These are phyloP conservation scores for Motacilla tschutschensis DNA, from an alignment of 2,113 vertebrate genomes.

Conservation along the genomic window DNA sequence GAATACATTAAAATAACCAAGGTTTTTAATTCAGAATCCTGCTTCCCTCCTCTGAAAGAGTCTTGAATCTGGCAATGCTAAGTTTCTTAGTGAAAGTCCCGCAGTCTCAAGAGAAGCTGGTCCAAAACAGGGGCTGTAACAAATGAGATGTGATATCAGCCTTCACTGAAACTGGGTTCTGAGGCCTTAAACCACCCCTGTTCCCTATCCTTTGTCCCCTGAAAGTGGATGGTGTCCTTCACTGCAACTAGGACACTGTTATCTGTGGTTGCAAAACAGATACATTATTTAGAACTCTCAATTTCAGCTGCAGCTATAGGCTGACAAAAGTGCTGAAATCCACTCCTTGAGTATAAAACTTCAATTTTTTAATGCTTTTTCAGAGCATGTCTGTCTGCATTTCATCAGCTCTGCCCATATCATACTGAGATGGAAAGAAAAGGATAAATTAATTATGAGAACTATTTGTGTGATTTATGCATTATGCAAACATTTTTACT, in stretches of 20 bases:
- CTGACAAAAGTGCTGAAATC: background rate
- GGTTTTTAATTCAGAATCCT: background rate
- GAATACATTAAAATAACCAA: background rate
- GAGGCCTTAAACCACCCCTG: background rate
- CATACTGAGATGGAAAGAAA: background rate
- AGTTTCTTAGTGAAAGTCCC: background rate
- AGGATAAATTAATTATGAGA: conserved; percentile 34
- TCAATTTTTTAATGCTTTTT: background rate
- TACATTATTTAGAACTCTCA: background rate
- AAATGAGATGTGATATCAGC: background rate
- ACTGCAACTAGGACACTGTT: background rate
- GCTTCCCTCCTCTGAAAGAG: background rate
- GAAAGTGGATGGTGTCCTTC: background rate
- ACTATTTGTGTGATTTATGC: background rate
- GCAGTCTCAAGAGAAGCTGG: fast-evolving
- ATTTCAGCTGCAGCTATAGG: background rate
- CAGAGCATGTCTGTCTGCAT: background rate
- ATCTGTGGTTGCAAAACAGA: background rate
- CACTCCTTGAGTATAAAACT: background rate
- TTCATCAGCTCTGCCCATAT: background rate
- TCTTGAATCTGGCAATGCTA: background rate
- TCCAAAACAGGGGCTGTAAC: background rate
- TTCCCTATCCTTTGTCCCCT: background rate
- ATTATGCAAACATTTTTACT: background rate
- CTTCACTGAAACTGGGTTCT: background rate